Percentiles rank a stretch among this genome's conserved stretches.
These are phyloP conservation scores for Helicolenus hilgendorfi DNA, from an alignment of 2,797 vertebrate species.

Conservation along the genomic window DNA sequence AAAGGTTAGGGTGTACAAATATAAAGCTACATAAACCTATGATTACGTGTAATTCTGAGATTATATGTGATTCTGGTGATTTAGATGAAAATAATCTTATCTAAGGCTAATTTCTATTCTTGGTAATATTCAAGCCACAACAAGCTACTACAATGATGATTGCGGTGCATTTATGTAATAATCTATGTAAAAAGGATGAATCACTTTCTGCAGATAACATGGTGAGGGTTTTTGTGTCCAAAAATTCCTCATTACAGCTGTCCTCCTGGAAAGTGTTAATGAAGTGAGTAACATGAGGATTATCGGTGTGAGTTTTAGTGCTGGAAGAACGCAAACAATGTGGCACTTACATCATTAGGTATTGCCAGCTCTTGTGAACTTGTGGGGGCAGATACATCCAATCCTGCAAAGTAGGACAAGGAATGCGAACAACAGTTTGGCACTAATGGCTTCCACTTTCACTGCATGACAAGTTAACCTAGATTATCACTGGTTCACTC, in stretches of 20 bases:
- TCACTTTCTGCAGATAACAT: background rate
- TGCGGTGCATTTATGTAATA: background rate
- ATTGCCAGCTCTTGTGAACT: slow-evolving; percentile 97
- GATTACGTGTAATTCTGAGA: background rate
- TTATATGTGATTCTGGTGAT: background rate
- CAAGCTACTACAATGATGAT: background rate
- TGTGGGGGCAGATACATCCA: slow-evolving; percentile 93
- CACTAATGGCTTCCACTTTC: slow-evolving; percentile 71
- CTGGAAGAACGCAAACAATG: slow-evolving; percentile 58
- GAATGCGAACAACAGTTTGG: slow-evolving; percentile 76
- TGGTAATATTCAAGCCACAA: background rate
- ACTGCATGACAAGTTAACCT: slow-evolving; percentile 62
- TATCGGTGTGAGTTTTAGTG: slow-evolving; percentile 39
- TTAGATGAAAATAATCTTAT: background rate
- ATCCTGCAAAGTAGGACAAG: slow-evolving; percentile 91
- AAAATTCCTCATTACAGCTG: slow-evolving; percentile 34
- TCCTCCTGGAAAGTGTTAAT: slow-evolving; percentile 50
- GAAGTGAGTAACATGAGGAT: slow-evolving; percentile 33
- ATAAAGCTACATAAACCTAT: background rate
- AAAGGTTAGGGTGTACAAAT: background rate
- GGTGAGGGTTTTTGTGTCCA: background rate
- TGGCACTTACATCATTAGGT: slow-evolving; percentile 96
- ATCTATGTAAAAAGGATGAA: background rate
- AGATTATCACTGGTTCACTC: slow-evolving; percentile 53
- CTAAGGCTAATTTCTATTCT: background rate